Evolutionary conservation across 1,140 invertebrate species (phyloP).

Genomic region (Drosophila funebris): DNA sequence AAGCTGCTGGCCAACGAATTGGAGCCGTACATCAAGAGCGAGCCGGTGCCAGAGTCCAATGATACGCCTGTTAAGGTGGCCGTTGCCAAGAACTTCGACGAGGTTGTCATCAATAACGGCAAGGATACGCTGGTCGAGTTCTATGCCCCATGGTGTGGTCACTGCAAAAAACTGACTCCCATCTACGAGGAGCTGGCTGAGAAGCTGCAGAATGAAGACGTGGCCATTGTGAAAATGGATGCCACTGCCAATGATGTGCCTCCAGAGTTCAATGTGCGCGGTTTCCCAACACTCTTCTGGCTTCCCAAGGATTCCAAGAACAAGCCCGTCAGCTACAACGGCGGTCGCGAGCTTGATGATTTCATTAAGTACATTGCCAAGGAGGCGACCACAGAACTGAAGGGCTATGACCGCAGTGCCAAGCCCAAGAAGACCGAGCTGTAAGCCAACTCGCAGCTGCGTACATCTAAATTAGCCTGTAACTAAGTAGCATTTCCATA

Average conservation of each 20-base stretch:
- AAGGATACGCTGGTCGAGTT: slow-evolving; percentile 99
- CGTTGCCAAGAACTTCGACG: slow-evolving; percentile 98
- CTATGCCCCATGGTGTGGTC: slow-evolving; percentile 99
- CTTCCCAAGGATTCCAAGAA: slow-evolving; percentile 92
- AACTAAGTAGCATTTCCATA: slow-evolving; percentile 77
- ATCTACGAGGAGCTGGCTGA: slow-evolving; percentile 97
- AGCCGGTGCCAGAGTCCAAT: slow-evolving; percentile 94
- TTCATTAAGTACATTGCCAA: slow-evolving; percentile 98
- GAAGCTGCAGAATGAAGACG: slow-evolving; percentile 94
- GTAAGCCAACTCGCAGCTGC: slow-evolving; percentile 50
- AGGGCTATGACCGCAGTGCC: slow-evolving; percentile 94
- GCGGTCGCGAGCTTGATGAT: slow-evolving; percentile 96
- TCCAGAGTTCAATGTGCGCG: slow-evolving; percentile 94
- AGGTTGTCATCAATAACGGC: slow-evolving; percentile 94
- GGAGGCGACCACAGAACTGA: slow-evolving; percentile 94
- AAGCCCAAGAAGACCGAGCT: slow-evolving; percentile 89
- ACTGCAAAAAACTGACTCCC: slow-evolving; percentile 98
- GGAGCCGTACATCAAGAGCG: slow-evolving; percentile 97
- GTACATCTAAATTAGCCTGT: slow-evolving; percentile 41
- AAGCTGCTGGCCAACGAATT: slow-evolving; percentile 93
- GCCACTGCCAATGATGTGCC: slow-evolving; percentile 99
- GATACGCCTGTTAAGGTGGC: slow-evolving; percentile 94
- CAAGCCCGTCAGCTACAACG: slow-evolving; percentile 96
- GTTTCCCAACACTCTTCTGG: slow-evolving; percentile 99
- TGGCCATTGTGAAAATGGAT: slow-evolving; percentile 98